Conservation (phyloP, 2,888 invertebrate species). For the Opisthograptis luteolata region DNA sequence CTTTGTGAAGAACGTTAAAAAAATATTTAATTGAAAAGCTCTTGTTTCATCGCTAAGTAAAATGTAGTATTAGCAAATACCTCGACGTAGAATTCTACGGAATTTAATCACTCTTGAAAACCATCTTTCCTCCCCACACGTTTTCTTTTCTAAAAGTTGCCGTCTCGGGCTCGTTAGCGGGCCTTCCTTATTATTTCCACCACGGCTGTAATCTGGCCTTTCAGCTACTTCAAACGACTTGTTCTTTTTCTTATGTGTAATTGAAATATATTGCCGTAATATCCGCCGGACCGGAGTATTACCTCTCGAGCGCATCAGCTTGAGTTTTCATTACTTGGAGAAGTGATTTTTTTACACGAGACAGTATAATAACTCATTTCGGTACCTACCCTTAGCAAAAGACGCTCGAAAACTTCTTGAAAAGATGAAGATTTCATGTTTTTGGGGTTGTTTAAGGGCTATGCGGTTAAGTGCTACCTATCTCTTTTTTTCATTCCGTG, state of each 20-base stretch:
- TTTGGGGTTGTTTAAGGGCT: slow-evolving; percentile 40
- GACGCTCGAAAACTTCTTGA: slow-evolving; percentile 67
- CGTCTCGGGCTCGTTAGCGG: slow-evolving; percentile 74
- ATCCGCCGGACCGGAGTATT: slow-evolving; percentile 78
- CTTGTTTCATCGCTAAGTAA: slow-evolving; percentile 6
- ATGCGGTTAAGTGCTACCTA: slow-evolving; percentile 15
- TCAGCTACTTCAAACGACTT: slow-evolving; percentile 83
- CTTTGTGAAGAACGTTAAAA: not conserved
- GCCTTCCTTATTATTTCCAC: slow-evolving; percentile 78
- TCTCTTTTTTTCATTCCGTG: slow-evolving; percentile 13
- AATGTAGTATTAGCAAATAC: no score
- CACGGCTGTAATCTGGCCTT: slow-evolving; percentile 80
- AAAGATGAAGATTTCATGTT: slow-evolving; percentile 52
- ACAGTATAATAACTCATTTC: slow-evolving; percentile 82
- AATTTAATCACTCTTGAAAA: slow-evolving; percentile 65
- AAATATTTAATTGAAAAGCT: not conserved
- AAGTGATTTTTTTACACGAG: slow-evolving; percentile 79
- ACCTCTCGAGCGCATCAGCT: slow-evolving; percentile 79
- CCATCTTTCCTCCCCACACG: slow-evolving; percentile 61
- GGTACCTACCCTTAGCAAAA: slow-evolving; percentile 63
- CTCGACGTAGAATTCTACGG: slow-evolving; percentile 30
- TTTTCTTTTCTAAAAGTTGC: slow-evolving; percentile 72
- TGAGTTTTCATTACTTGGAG: slow-evolving; percentile 80
- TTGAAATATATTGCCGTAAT: slow-evolving; percentile 85
- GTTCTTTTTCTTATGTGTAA: slow-evolving; percentile 84